phyloP scores from a whole-genome alignment of 2,888 invertebrate genomes.

The Patella pellucida region DNA sequence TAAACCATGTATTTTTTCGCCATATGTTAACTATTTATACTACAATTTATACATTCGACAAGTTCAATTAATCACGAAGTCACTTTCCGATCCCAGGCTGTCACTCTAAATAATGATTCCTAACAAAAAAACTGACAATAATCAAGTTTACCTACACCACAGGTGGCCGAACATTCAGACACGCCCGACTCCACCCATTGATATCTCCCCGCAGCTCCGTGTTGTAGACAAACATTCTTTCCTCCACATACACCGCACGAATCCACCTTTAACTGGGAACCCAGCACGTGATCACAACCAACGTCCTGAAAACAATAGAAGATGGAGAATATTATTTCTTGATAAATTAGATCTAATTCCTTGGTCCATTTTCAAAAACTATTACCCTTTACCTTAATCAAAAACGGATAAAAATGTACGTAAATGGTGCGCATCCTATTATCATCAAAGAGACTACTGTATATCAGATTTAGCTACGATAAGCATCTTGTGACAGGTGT shows the following conservation, averaged over 20 bases:
- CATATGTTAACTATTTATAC: too few species aligned
- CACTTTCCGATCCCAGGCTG: too few species aligned
- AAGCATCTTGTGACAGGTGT: neutral
- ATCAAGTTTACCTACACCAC: conserved; percentile 85
- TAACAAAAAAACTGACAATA: too few species aligned
- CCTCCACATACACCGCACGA: conserved; percentile 75
- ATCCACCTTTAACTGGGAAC: conserved; percentile 73
- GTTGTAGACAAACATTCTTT: conserved; percentile 75
- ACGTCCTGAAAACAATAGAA: conserved; percentile 70
- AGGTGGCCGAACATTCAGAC: conserved; percentile 90
- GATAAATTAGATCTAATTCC: neutral
- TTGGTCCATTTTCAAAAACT: neutral
- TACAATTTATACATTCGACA: too few species aligned
- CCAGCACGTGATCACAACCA: conserved; percentile 75
- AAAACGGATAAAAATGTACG: neutral
- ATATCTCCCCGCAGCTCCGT: conserved; percentile 72
- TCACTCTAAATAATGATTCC: too few species aligned
- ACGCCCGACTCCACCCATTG: conserved; percentile 81
- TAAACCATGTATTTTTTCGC: too few species aligned
- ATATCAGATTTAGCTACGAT: too few species aligned
- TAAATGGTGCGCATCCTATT: too few species aligned
- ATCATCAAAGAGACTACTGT: too few species aligned
- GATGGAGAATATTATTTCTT: neutral
- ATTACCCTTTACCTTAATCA: neutral
- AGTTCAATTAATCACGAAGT: too few species aligned